Percentiles rank a stretch among this genome's conserved stretches.
phyloP scores from a whole-genome alignment of 2,888 invertebrate genomes.

The Yponomeuta malinellus region DNA sequence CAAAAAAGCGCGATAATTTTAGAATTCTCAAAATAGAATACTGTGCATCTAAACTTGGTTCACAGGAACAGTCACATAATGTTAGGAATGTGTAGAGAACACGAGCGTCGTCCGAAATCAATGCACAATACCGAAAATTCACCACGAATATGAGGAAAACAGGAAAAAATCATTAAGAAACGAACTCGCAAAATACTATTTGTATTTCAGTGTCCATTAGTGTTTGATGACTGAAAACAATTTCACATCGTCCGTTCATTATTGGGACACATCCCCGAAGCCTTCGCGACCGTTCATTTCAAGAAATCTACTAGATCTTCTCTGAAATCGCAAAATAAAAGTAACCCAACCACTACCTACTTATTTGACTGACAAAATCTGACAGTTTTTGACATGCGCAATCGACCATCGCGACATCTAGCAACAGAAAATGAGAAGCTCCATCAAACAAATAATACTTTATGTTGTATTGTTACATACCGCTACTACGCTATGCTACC shows the following conservation, averaged over 20 bases:
- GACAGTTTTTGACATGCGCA: slow-evolving; percentile 67
- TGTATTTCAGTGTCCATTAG: slow-evolving; percentile 35
- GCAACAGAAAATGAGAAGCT: slow-evolving; percentile 6
- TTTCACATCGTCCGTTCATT: slow-evolving; percentile 42
- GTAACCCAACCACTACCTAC: slow-evolving; percentile 53
- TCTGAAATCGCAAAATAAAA: slow-evolving; percentile 64
- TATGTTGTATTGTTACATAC: no score
- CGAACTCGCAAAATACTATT: slow-evolving; percentile 32
- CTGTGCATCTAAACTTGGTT: slow-evolving; percentile 39
- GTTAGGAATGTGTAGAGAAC: slow-evolving; percentile 42
- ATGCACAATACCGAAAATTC: slow-evolving; percentile 38
- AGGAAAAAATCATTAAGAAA: slow-evolving; percentile 16
- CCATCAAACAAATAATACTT: no score
- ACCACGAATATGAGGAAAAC: slow-evolving; percentile 38
- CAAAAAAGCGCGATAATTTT: slow-evolving; percentile 46
- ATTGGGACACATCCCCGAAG: slow-evolving; percentile 46
- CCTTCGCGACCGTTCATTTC: slow-evolving; percentile 45
- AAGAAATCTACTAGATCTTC: slow-evolving; percentile 55
- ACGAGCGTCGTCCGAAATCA: slow-evolving; percentile 27
- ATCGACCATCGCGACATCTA: slow-evolving; percentile 42
- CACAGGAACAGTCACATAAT: slow-evolving; percentile 45
- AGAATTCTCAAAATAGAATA: slow-evolving; percentile 63
- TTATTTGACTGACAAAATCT: slow-evolving; percentile 20
- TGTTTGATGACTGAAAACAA: slow-evolving; percentile 20
- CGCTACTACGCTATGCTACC: slow-evolving; percentile 9